Evolutionary conservation across 2,888 invertebrate genomes (phyloP).

Genomic region (Hypselothyrea guttata): DNA sequence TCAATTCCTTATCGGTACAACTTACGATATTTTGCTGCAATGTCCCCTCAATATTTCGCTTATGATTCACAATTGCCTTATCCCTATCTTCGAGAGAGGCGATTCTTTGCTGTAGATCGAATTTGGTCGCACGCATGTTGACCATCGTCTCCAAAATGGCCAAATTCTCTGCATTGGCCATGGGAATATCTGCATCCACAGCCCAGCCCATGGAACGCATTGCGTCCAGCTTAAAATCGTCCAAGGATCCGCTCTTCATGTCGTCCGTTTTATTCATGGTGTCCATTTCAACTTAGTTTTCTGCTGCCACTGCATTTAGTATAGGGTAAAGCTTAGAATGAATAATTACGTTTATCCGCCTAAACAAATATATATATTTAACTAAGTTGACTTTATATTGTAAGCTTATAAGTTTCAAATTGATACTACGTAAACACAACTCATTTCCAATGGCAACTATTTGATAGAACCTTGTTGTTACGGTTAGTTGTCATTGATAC

Average conservation of each 20-base stretch:
- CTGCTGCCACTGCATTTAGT: conserved; percentile 2
- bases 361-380: no score
- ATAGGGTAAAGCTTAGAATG: neutral
- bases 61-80: conserved; percentile 83
- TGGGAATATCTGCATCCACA: conserved; percentile 89
- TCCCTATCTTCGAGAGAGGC: conserved; percentile 82
- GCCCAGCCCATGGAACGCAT: conserved; percentile 78
- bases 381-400: conserved; percentile 5
- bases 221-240: conserved; percentile 71
- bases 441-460: conserved; percentile 44
- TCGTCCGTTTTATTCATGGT: conserved; percentile 63
- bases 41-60: conserved; percentile 83
- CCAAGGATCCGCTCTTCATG: conserved; percentile 57
- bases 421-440: conserved; percentile 2
- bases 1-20: neutral
- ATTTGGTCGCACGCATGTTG: conserved; percentile 82
- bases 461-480: no score
- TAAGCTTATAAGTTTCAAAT: conserved; percentile 11
- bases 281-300: neutral
- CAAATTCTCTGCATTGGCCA: conserved; percentile 89
- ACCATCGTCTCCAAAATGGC: conserved; percentile 82
- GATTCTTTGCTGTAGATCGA: conserved; percentile 82
- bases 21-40: conserved; percentile 84
- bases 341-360: conserved; percentile 5
- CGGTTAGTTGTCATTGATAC: no score